A percentile compares a stretch with the other conserved stretches of the same genome.
These are phyloP conservation scores for Scaptomyza polygonia DNA, from an alignment of 2,888 invertebrate genomes.

Conservation along the genomic window DNA sequence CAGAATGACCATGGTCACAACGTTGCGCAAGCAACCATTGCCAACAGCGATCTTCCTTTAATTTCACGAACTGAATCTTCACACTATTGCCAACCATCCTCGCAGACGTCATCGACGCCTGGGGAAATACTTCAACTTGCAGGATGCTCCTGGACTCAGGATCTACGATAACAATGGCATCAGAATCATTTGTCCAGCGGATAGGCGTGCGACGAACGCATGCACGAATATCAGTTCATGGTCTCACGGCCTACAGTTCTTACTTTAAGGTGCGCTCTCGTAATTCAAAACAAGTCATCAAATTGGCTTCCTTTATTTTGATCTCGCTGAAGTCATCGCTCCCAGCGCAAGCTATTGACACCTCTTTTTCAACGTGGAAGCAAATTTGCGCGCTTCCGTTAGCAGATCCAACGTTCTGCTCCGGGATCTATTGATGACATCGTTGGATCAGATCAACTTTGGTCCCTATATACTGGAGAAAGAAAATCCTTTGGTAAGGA, in stretches of 20 bases:
- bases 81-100: constrained; percentile 1
- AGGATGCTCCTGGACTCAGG: not conserved
- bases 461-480: not conserved
- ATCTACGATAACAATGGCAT: constrained; percentile 1
- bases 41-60: not conserved
- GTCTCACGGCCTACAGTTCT: not conserved
- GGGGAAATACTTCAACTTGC: not conserved
- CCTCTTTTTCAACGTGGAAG: not conserved
- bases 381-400: constrained; percentile 1
- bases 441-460: not conserved
- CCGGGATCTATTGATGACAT: not conserved
- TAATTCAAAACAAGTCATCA: not conserved
- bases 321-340: not conserved
- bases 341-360: not conserved
- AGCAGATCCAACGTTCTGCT: not conserved
- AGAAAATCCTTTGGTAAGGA: not conserved
- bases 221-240: not conserved
- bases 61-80: not conserved
- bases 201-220: constrained; percentile 2
- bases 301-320: not conserved
- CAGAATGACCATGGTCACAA: not conserved
- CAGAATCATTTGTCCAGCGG: constrained; percentile 1
- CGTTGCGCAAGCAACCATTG: not conserved
- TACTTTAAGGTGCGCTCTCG: not conserved
- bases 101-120: constrained; percentile 1